A percentile compares a stretch with the other conserved stretches of the same genome.
phyloP scores from a whole-genome alignment of 1,140 invertebrate species.

The Octopus sinensis region DNA sequence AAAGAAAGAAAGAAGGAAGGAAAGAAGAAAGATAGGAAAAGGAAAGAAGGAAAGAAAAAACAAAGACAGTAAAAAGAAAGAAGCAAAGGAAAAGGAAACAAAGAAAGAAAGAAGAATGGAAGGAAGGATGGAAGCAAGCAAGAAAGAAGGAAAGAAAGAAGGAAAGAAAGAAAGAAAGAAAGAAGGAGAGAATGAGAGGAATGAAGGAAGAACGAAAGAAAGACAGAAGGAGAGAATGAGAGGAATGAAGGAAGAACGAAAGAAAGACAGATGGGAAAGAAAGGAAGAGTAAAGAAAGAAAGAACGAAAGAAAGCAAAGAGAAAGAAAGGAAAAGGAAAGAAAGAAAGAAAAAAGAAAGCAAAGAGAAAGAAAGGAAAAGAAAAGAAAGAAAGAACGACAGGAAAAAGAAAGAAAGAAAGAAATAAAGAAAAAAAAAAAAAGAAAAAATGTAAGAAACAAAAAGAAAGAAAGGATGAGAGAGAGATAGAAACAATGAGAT shows the following conservation, averaged over 20 bases:
- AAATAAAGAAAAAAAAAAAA: neutral
- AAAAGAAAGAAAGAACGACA: neutral
- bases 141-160: neutral
- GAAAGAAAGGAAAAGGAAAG: neutral
- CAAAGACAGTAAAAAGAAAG: neutral
- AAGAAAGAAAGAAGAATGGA: conserved; percentile 4
- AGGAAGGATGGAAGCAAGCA: neutral
- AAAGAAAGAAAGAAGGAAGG: neutral
- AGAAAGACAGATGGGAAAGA: neutral
- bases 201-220: neutral
- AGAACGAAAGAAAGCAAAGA: neutral
- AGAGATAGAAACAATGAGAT: neutral
- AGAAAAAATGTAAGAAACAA: no score
- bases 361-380: conserved; percentile 2
- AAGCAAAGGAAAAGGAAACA: neutral
- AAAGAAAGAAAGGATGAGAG: neutral
- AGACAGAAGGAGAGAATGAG: neutral
- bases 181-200: neutral
- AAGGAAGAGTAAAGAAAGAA: neutral
- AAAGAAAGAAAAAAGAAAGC: neutral
- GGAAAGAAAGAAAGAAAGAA: neutral
- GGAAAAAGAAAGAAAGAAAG: neutral
- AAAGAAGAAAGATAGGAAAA: neutral
- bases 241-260: neutral
- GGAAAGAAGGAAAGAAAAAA: neutral